Evolutionary conservation across 2,113 vertebrate species (phyloP), one percentile per base, ranked within the genome.

Genomic region (Poicephalus meyeri): DNA sequence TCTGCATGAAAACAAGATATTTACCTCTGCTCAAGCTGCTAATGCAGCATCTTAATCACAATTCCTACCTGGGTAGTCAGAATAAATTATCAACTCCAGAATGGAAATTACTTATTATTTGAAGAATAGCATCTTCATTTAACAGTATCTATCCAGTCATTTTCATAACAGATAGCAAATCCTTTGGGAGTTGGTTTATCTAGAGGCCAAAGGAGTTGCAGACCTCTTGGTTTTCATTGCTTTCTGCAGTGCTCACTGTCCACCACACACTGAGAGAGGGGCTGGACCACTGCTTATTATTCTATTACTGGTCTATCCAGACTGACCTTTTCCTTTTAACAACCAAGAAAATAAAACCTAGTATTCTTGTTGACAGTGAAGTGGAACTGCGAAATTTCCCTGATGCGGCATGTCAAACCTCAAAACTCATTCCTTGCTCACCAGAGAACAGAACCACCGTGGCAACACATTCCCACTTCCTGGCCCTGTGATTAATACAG

Each of bases 1-100:
- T 88, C 86, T 91, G 35, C 76, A 88, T 53, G 82, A 95, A 96
- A 93, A 94, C 42, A 96, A 90, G 47, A 69, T 84, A 65, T 91
- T 83, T 35, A 89, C 76, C 72, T 80, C 95, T 84, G 60, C 44
- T 92, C 29, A 66, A 83, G 69, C 42, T 84, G 71, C 79, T 88
- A 94, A 89, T 60, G 60, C 72, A 86, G 76, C 50, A 39, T 91
- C 88, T 80, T 95, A 96, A 94, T 93, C 65, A 86, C 46, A 78
- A 86, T 41, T 86, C 47, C 47, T 86, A 61, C 68, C 24, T 71
- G 71, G 42, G 60, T 60, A 91, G 64, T 37, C 79, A 37, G 53
- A 82, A 93, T 90, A 88, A 90, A 79, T 88, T 88, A 96, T 49
- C 66, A 82, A 65, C 79, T 77, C 72, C 3, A 44, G 58, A 83